A percentile compares a stretch with the other conserved stretches of the same genome.
These are phyloP conservation scores for Chalcis sispes DNA, from an alignment of 2,888 invertebrate species.

Conservation along the genomic window DNA sequence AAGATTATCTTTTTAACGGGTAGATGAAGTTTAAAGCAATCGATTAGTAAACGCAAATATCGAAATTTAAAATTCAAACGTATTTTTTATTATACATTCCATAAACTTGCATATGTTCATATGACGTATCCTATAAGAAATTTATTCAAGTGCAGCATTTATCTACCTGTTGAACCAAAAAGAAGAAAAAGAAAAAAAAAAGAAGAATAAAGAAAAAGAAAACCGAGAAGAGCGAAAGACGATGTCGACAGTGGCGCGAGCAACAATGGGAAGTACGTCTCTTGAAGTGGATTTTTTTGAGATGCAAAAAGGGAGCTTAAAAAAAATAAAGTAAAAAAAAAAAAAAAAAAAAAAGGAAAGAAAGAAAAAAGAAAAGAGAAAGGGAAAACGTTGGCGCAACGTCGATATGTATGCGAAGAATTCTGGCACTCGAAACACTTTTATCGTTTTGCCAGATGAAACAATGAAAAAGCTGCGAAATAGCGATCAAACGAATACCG, in stretches of 20 bases:
- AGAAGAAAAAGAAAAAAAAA: conserved; percentile 1
- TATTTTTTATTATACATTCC: no score
- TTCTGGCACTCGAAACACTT: conserved; percentile 21
- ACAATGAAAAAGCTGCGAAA: conserved; percentile 7
- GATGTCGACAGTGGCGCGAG: not conserved
- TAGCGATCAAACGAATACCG: conserved; percentile 1
- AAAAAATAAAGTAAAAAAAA: not conserved
- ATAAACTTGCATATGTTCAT: no score
- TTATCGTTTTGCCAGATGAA: conserved; percentile 28
- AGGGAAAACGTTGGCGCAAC: not conserved
- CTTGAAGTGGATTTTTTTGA: conserved; percentile 7
- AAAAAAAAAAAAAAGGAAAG: not conserved
- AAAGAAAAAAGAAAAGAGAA: not conserved
- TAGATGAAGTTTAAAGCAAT: no score
- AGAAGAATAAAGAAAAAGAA: not conserved
- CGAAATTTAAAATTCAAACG: no score
- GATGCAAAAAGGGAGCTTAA: not conserved
- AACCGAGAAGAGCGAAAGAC: not conserved
- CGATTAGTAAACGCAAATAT: no score
- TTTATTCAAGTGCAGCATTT: conserved; percentile 31
- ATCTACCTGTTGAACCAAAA: conserved; percentile 33
- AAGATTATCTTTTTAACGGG: no score
- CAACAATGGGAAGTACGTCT: conserved; percentile 16
- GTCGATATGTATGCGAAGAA: not conserved
- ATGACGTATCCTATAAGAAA: no score